Conservation (phyloP, 2,113 vertebrate genomes). For the Antigone vipio region DNA sequence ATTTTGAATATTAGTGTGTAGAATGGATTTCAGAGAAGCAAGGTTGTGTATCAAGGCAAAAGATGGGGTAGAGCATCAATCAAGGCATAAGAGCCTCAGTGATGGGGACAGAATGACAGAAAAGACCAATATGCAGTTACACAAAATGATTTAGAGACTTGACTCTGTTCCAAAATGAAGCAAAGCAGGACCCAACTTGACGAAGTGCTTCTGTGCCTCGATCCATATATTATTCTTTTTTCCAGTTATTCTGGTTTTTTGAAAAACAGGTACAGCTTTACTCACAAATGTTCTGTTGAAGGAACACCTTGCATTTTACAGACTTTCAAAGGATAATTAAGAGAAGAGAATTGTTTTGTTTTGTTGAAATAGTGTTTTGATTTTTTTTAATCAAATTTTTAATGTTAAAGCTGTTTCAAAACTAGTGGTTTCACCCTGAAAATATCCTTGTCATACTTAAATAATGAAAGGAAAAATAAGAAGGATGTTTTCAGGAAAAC, state of each 20-base stretch:
- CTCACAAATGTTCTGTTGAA: not conserved
- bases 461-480: not conserved
- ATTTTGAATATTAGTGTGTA: not conserved
- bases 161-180: not conserved
- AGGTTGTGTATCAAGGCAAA: not conserved
- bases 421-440: not conserved
- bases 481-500: not conserved
- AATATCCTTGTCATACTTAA: not conserved
- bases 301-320: not conserved
- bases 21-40: not conserved
- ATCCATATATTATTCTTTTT: not conserved
- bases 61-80: not conserved
- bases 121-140: not conserved
- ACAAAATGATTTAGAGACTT: not conserved
- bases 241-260: not conserved
- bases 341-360: not conserved
- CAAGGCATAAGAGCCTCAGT: not conserved
- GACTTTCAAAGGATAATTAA: not conserved
- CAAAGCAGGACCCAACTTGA: not conserved
- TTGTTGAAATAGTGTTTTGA: not conserved
- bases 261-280: not conserved
- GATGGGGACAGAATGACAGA: not conserved
- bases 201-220: not conserved
- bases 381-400: not conserved
- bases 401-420: not conserved